Percentiles rank a stretch among this genome's conserved stretches.
phyloP scores from a whole-genome alignment of 2,113 vertebrate species.

The Gymnarchus niloticus region DNA sequence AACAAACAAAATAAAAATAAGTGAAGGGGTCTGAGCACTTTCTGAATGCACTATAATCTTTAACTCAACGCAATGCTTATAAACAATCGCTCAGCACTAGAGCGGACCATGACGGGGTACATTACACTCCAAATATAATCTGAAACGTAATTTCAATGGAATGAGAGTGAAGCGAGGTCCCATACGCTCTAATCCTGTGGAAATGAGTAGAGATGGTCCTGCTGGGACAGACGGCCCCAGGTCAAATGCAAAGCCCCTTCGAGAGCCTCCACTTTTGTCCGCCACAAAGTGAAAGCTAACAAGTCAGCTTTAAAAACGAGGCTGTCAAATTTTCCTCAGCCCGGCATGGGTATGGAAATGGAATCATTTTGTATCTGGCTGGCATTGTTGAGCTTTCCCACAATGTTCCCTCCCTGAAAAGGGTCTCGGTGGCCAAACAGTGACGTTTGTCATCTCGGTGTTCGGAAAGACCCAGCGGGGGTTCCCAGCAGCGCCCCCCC shows the following conservation, averaged over 20 bases:
- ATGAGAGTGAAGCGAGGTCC: background rate
- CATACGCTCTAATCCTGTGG: background rate
- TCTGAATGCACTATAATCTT: background rate
- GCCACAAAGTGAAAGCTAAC: background rate
- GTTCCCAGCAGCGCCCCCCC: conserved; percentile 31
- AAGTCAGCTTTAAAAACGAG: background rate
- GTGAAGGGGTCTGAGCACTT: too few relatives aligned
- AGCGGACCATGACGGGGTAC: background rate
- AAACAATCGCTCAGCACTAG: background rate
- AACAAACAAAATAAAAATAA: too few relatives aligned
- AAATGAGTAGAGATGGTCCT: background rate
- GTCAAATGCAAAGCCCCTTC: background rate
- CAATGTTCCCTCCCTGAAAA: conserved; percentile 48
- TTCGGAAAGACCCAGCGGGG: conserved; percentile 50
- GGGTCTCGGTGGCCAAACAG: background rate
- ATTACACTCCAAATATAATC: background rate
- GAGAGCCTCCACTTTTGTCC: background rate
- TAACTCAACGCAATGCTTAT: background rate
- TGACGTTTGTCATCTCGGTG: conserved; percentile 52
- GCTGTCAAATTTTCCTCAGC: background rate
- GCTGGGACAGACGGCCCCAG: background rate
- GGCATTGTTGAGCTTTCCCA: conserved; percentile 26
- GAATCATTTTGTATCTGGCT: background rate
- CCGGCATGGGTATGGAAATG: background rate
- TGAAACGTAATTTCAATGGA: background rate